These are phyloP conservation scores for Yponomeuta sedellus DNA, from an alignment of 2,888 invertebrate species.

Conservation along the genomic window DNA sequence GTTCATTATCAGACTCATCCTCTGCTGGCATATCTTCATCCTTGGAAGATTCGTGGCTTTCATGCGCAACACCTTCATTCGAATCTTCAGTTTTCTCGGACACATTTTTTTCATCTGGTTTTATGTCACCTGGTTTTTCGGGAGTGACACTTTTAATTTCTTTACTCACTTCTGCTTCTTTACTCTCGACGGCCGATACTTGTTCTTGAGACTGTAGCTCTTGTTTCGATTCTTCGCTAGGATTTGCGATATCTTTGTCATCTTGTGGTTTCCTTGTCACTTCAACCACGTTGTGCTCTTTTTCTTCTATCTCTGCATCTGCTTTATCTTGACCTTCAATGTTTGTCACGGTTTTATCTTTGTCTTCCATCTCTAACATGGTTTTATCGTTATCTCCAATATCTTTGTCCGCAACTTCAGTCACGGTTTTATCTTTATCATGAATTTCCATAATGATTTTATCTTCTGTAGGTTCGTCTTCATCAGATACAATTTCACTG, in stretches of 20 bases:
- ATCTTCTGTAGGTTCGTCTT: slow-evolving; percentile 43
- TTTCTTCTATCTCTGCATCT: background rate
- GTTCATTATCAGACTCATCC: slow-evolving; percentile 14
- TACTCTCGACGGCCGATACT: background rate
- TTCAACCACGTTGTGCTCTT: background rate
- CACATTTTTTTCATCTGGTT: slow-evolving; percentile 12
- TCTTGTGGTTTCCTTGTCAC: background rate
- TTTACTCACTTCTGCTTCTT: background rate
- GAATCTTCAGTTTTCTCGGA: slow-evolving; percentile 18
- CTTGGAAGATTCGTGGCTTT: background rate
- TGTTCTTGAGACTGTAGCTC: background rate
- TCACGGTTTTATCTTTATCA: too few species aligned
- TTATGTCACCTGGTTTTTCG: slow-evolving; percentile 12
- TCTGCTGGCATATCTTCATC: slow-evolving; percentile 6
- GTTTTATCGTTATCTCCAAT: background rate
- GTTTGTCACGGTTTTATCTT: background rate
- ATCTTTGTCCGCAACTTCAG: background rate
- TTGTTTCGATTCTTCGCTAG: background rate
- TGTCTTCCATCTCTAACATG: background rate
- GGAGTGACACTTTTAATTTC: background rate
- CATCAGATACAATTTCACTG: slow-evolving; percentile 73
- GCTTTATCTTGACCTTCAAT: slow-evolving; percentile 10
- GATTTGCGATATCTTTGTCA: background rate
- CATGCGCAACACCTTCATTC: slow-evolving; percentile 6
- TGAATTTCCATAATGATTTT: slow-evolving; percentile 9